Evolutionary conservation across 2,797 vertebrate species (phyloP).

Genomic region (Florisuga fusca): DNA sequence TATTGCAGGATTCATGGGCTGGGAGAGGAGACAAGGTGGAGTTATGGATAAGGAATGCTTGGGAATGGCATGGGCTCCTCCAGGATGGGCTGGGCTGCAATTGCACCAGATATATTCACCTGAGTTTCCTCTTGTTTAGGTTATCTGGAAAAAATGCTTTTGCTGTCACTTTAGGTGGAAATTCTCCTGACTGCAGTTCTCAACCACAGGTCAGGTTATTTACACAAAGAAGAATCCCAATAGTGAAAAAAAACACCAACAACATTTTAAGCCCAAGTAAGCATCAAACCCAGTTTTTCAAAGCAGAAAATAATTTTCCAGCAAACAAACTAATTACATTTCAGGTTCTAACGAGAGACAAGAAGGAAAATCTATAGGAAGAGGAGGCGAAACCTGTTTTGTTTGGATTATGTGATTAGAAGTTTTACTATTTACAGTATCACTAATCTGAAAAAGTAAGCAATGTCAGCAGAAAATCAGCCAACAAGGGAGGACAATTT

Average conservation of each 20-base stretch:
- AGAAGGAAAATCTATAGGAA: slow-evolving; percentile 7
- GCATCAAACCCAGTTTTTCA: neutral
- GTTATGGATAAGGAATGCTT: neutral
- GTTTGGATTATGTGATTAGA: slow-evolving; percentile 40
- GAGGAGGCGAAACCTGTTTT: slow-evolving; percentile 1
- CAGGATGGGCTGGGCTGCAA: neutral
- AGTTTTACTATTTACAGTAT: slow-evolving; percentile 50
- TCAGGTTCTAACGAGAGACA: neutral
- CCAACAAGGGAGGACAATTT: neutral
- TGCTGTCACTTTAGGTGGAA: neutral
- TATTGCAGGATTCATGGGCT: neutral
- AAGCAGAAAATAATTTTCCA: neutral
- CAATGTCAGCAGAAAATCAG: slow-evolving; percentile 36
- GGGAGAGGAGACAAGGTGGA: neutral
- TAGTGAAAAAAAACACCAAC: neutral
- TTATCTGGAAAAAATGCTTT: neutral
- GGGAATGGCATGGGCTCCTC: neutral
- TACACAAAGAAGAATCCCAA: neutral
- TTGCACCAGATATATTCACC: neutral
- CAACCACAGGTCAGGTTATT: neutral
- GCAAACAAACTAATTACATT: neutral
- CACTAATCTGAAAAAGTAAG: slow-evolving; percentile 13
- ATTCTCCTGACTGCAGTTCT: neutral
- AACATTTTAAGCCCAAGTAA: neutral
- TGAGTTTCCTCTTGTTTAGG: neutral